A percentile compares a stretch with the other conserved stretches of the same genome.
phyloP scores from a whole-genome alignment of 2,888 invertebrate species.

The Globia sparganii region DNA sequence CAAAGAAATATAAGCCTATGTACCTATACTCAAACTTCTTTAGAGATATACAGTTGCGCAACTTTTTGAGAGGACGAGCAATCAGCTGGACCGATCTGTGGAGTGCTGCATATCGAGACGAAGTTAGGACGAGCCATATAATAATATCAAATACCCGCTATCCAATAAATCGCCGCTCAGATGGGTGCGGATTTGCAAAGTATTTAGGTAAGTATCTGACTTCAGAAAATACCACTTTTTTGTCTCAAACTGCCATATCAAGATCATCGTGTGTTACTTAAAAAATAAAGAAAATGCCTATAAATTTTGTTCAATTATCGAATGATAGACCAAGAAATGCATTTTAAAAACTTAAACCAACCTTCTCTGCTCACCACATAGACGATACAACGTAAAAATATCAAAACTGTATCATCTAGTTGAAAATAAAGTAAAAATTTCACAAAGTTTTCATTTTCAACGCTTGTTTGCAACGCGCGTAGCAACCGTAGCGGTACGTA shows the following conservation, averaged over 20 bases:
- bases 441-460: constrained; percentile 58
- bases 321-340: not conserved
- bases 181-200: constrained; percentile 11
- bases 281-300: not conserved
- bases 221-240: not conserved
- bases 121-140: constrained; percentile 27
- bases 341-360: not conserved
- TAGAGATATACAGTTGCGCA: constrained; percentile 5
- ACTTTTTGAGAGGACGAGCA: constrained; percentile 30
- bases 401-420: constrained; percentile 46
- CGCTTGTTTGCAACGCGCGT: constrained; percentile 64
- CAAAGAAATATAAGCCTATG: not conserved
- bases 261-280: too few relatives aligned
- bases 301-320: not conserved
- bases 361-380: constrained; percentile 3
- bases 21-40: constrained; percentile 5
- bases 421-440: constrained; percentile 43
- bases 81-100: constrained; percentile 46
- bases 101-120: constrained; percentile 34
- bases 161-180: constrained; percentile 35
- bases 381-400: constrained; percentile 43
- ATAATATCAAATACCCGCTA: constrained; percentile 22
- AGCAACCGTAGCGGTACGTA: constrained; percentile 50
- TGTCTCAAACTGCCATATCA: not conserved
- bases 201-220: not conserved